Evolutionary conservation across 2,888 invertebrate genomes (phyloP), one percentile per base, ranked within the genome.

Genomic region (Cataglyphis cursor): DNA sequence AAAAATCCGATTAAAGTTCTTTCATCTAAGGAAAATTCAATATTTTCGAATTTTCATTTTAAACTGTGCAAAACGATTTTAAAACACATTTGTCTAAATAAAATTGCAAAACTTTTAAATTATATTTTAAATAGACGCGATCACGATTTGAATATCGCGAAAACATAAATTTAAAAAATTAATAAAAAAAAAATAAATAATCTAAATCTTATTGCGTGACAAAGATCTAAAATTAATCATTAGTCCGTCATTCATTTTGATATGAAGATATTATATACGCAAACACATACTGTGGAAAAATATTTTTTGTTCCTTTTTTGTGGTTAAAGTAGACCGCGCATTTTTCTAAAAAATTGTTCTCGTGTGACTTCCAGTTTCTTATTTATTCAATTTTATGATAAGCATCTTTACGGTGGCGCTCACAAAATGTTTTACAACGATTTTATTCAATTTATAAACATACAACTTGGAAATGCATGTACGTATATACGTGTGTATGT

Each of bases 311-410:
- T 24, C 38, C 28, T 31, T 64, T 66, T 68, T 3, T 12, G 5
- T 57, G 8, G 2, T 18, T 8, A 28, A 41, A 70, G 24, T 38
- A 31, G 18, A 24, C 15, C 0, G 15, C 12, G 24, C 5, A 54
- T 41, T 68, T 54, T 76, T 24, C n/a, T 21, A 21, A 41, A 31
- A 70, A 59, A 21, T 62, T 21, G 3, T 59, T 44, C 6, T 44
- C 48, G n/a, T 9, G n/a, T 70, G 3, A 8, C n/a, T 24, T 4
- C 15, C 21, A 15, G 72, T 21, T 70, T 6, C 57, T 31, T 8
- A 31, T 28, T 70, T 78, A 31, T 57, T 6, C 72, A 57, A 41
- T 68, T 78, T 66, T 41, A 51, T 9, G 21, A 8, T 31, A 64
- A 64, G n/a, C 8, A n/a, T 64, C n/a, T 65, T 21, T 21, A 59